phyloP scores from a whole-genome alignment of 1,140 invertebrate genomes.

The Olivierus martensii region DNA sequence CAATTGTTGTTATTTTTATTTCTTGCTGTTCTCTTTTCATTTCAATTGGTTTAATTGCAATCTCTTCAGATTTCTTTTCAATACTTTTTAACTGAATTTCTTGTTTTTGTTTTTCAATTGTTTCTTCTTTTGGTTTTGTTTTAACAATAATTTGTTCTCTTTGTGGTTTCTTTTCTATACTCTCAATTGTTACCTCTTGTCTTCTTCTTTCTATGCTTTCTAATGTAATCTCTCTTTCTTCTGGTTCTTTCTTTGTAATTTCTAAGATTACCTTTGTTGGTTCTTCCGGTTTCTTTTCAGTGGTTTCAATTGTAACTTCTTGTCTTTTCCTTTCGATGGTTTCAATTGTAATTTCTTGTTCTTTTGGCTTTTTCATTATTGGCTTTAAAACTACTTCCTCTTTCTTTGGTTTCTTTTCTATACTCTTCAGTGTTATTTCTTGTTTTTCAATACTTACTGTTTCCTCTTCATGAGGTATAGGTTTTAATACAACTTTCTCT shows the following conservation, averaged over 20 bases:
- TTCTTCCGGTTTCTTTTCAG: slow-evolving; percentile 6
- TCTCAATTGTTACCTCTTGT: slow-evolving; percentile 4
- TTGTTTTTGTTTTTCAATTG: background rate
- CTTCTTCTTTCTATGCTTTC: slow-evolving; percentile 1
- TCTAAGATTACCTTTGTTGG: background rate
- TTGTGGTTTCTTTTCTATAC: slow-evolving; percentile 2
- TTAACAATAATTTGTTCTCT: slow-evolving; percentile 1
- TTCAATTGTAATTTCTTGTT: slow-evolving; percentile 1
- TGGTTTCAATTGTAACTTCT: background rate
- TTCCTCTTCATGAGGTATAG: slow-evolving; percentile 4
- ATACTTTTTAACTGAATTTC: background rate
- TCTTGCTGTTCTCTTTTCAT: background rate
- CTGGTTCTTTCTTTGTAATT: background rate
- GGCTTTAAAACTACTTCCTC: slow-evolving; percentile 6
- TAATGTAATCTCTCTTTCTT: background rate
- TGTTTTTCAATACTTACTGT: background rate
- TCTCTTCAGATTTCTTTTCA: slow-evolving; percentile 4
- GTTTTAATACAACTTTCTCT: background rate
- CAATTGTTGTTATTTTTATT: background rate
- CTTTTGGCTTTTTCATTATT: background rate
- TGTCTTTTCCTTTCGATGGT: background rate
- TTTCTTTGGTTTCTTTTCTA: slow-evolving; percentile 8
- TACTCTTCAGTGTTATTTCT: slow-evolving; percentile 7
- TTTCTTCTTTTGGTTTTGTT: too few relatives aligned
- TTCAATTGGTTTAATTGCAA: slow-evolving; percentile 3